A percentile compares a stretch with the other conserved stretches of the same genome.
Conservation (phyloP, 2,888 invertebrate genomes). For the Zaprionus obscuricornis region DNA sequence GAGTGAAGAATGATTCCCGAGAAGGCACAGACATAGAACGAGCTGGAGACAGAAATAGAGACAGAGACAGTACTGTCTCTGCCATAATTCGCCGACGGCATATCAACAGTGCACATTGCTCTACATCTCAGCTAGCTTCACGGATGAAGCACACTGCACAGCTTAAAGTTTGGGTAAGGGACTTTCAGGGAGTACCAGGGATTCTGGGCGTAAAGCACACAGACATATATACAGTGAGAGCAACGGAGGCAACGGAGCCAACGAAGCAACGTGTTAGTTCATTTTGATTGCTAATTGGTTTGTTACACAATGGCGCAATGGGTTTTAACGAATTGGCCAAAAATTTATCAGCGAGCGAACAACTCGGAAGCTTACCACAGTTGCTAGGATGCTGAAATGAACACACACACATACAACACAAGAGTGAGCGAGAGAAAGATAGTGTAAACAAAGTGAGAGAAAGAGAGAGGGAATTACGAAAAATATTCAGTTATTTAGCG, state of each 20-base stretch:
- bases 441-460: not conserved
- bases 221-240: too few relatives aligned
- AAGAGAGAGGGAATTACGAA: too few relatives aligned
- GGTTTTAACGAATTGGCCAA: slow-evolving; percentile 78
- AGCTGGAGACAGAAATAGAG: too few relatives aligned
- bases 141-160: too few relatives aligned
- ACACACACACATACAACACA: not conserved
- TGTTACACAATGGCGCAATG: slow-evolving; percentile 80
- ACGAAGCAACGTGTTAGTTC: slow-evolving; percentile 74
- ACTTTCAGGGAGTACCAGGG: not conserved
- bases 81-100: slow-evolving; percentile 76
- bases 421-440: not conserved
- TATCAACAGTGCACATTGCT: slow-evolving; percentile 69
- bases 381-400: not conserved
- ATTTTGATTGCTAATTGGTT: slow-evolving; percentile 83
- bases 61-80: slow-evolving; percentile 34
- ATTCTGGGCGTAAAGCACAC: slow-evolving; percentile 15
- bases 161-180: too few relatives aligned
- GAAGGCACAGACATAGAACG: slow-evolving; percentile 10
- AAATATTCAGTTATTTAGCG: too few relatives aligned
- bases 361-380: slow-evolving; percentile 24
- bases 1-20: not conserved
- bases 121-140: slow-evolving; percentile 47
- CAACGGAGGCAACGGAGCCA: slow-evolving; percentile 12
- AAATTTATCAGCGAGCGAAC: slow-evolving; percentile 60